Evolutionary conservation across 23 tunicate species (phyloP).

Genomic region (Clavelina lepadiformis): DNA sequence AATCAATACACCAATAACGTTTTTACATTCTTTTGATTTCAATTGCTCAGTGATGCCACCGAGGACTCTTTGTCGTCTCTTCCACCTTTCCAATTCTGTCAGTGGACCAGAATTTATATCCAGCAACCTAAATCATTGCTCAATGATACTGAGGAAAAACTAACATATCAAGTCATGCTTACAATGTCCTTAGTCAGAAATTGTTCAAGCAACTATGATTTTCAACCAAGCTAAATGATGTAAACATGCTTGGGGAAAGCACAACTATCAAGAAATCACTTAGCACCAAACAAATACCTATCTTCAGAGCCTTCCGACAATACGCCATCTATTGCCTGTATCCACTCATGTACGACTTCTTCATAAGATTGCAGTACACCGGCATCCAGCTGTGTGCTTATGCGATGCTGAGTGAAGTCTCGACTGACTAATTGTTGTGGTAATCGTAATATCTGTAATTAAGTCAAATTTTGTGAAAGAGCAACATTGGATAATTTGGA

Average conservation of each 20-base stretch:
- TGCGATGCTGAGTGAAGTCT: conserved; percentile 75
- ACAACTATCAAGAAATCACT: not conserved
- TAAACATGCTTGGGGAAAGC: not conserved
- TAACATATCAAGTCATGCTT: not conserved
- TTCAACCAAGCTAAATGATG: not conserved
- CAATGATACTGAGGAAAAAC: not conserved
- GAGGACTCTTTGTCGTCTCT: conserved; percentile 65
- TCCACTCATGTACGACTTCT: conserved; percentile 83
- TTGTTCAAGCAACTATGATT: too few relatives aligned
- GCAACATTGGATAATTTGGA: not conserved
- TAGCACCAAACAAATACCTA: conserved; percentile 24
- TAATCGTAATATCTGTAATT: conserved; percentile 60
- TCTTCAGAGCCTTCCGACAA: conserved; percentile 78
- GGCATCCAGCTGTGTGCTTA: conserved; percentile 60
- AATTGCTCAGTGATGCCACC: conserved; percentile 78
- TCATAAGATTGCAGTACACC: conserved; percentile 61
- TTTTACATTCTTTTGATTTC: conserved; percentile 84
- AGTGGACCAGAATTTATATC: conserved; percentile 87
- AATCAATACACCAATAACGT: conserved; percentile 75
- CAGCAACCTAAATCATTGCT: conserved; percentile 35
- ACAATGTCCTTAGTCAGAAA: too few relatives aligned
- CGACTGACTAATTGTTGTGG: conserved; percentile 66
- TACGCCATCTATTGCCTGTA: conserved; percentile 87
- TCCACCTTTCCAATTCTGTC: conserved; percentile 84
- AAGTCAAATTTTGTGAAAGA: not conserved